Base-by-base conservation (phyloP, 2,113 vertebrate genomes). In the Stegostoma tigrinum region DNA sequence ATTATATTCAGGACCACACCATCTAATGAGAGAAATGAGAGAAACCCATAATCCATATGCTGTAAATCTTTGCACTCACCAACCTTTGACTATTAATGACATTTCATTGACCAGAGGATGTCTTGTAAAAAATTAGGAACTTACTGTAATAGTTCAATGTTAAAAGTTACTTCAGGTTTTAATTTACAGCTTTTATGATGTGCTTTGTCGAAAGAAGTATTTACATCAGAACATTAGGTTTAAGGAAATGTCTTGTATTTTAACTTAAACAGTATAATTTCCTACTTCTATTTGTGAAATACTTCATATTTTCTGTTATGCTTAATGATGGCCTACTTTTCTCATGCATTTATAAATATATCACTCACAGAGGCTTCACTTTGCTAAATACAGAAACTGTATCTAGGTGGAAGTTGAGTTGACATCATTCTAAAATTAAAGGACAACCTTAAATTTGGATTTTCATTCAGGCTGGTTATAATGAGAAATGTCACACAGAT, bases 401-500 rank as follows among this genome's bases (percentile, higher is more conserved):
- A 68, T 67, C 64, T 68, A 68, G 66, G 91, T 94, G 64, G 91
- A 70, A 94, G 24, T 38, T 94, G 12, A 70, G 42, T 95, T 95
- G 68, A 75, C 66, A 72, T 95, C 24, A 95, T 48, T 72, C 68
- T 48, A 72, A 52, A 95, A 95, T 95, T 48, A 68, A 94, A 42
- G 42, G 12, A 72, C 52, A 12, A 72, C 94, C 72, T 52, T 67
- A 72, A 64, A 64, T 61, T 61, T 61, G 87, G 24, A 12, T 42
- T 45, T 52, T 75, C 67, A 72, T 48, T 95, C 68, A 95, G 23
- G 24, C 66, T 95, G 15, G 24, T 72, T 95, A 72, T 72, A 14
- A 95, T 72, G 94, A 95, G 94, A 95, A 95, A 95, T 95, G 38
- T 95, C 94, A 95, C 8, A 95, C 42, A 72, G 94, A 95, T 70